A percentile compares a stretch with the other conserved stretches of the same genome.
phyloP scores from a whole-genome alignment of 2,888 invertebrate genomes.

The Melanotus villosus region DNA sequence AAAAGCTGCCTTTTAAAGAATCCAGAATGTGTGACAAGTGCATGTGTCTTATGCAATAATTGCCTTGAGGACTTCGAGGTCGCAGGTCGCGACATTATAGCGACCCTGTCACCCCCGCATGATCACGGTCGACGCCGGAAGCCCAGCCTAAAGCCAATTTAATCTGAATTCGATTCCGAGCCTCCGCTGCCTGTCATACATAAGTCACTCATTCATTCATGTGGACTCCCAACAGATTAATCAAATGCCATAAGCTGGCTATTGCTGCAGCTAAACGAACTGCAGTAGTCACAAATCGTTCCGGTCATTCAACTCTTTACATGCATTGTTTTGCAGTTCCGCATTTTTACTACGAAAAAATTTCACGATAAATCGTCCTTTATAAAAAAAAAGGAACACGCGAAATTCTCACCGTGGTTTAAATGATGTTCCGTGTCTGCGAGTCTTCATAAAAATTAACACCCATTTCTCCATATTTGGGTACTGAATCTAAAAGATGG shows the following conservation, averaged over 20 bases:
- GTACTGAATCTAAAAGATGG: background rate
- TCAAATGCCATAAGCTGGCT: slow-evolving; percentile 28
- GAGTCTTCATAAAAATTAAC: background rate
- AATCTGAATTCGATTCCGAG: slow-evolving; percentile 39
- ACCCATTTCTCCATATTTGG: slow-evolving; percentile 8
- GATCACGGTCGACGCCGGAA: slow-evolving; percentile 29
- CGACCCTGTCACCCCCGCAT: slow-evolving; percentile 16
- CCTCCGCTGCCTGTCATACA: slow-evolving; percentile 36
- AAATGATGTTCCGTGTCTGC: background rate
- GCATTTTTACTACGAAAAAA: slow-evolving; percentile 21
- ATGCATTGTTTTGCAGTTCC: slow-evolving; percentile 35
- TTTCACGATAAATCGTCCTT: background rate
- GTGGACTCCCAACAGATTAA: slow-evolving; percentile 38
- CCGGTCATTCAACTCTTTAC: slow-evolving; percentile 36
- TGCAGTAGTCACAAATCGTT: slow-evolving; percentile 35
- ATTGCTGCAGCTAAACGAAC: slow-evolving; percentile 33
- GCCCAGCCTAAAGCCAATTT: slow-evolving; percentile 41
- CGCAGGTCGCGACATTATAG: slow-evolving; percentile 19
- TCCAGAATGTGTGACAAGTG: slow-evolving; percentile 6
- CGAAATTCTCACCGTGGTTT: background rate
- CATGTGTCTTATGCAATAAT: slow-evolving; percentile 3
- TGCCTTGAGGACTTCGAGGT: background rate
- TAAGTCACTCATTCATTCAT: slow-evolving; percentile 42
- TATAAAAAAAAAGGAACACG: background rate
- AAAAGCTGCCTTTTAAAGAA: no score